phyloP scores from a whole-genome alignment of 2,113 vertebrate genomes.

The Semicossyphus pulcher region DNA sequence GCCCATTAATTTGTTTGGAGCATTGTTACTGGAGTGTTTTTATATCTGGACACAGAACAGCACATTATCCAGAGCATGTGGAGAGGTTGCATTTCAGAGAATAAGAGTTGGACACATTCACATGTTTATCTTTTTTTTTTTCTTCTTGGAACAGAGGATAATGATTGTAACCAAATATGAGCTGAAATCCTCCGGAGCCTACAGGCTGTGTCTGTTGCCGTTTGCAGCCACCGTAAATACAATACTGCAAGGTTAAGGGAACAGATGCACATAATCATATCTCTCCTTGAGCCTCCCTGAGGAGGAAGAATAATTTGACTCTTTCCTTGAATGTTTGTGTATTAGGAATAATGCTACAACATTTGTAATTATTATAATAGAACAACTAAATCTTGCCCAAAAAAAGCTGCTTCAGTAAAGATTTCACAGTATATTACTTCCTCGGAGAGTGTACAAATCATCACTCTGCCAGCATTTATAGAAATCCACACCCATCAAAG shows the following conservation, averaged over 20 bases:
- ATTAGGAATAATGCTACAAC: background rate
- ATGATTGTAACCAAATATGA: conserved; percentile 25
- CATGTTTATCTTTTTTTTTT: background rate
- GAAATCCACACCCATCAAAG: conserved; percentile 31
- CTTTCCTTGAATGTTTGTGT: background rate
- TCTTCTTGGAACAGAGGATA: conserved; percentile 33
- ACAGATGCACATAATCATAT: conserved; percentile 19
- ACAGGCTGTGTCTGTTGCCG: conserved; percentile 20
- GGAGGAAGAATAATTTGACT: background rate
- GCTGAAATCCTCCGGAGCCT: conserved; percentile 22
- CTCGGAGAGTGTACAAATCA: conserved; percentile 12
- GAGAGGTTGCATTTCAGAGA: conserved; percentile 21
- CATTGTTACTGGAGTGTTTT: conserved; percentile 15
- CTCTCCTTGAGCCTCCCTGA: conserved; percentile 5
- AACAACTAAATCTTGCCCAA: conserved; percentile 6
- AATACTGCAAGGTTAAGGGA: conserved; percentile 7
- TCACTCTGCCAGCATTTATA: conserved; percentile 23
- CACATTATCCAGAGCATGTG: conserved; percentile 16
- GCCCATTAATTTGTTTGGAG: conserved; percentile 5
- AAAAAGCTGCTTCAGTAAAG: background rate
- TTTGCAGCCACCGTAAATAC: conserved; percentile 36
- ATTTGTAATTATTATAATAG: background rate
- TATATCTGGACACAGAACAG: conserved; percentile 13
- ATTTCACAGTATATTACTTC: conserved; percentile 1
- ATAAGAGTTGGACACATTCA: conserved; percentile 15